Conservation (phyloP, 2,888 invertebrate species). For the Linnaemya tessellans region DNA sequence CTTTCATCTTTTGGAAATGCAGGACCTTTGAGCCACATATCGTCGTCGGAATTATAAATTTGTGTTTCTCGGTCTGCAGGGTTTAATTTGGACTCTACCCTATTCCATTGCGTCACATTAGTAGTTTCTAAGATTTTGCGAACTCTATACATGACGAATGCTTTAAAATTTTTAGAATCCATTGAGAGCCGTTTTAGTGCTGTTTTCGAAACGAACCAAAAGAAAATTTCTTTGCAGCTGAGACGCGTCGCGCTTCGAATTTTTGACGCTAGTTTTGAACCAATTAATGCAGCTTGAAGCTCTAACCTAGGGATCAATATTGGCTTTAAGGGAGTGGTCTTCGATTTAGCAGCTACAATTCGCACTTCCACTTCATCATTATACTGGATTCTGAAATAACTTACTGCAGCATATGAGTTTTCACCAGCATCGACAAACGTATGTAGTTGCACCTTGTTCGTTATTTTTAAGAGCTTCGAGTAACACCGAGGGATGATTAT, state of each 20-base stretch:
- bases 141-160: slow-evolving; percentile 4
- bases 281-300: no score
- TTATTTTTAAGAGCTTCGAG: background rate
- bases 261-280: no score
- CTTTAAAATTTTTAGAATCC: slow-evolving; percentile 1
- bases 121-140: background rate
- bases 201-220: slow-evolving; percentile 14
- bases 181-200: background rate
- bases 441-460: no score
- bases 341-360: slow-evolving; percentile 10
- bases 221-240: background rate
- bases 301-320: slow-evolving; percentile 15
- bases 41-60: background rate
- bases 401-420: background rate
- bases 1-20: background rate
- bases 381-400: background rate
- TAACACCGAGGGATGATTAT: background rate
- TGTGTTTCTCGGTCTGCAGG: background rate
- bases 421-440: no score
- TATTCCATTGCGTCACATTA: background rate
- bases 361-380: background rate
- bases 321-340: slow-evolving; percentile 23
- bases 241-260: no score
- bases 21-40: slow-evolving; percentile 5
- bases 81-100: no score